These are phyloP conservation scores for Drosophila subsilvestris DNA, from an alignment of 2,888 invertebrate genomes.

Conservation along the genomic window DNA sequence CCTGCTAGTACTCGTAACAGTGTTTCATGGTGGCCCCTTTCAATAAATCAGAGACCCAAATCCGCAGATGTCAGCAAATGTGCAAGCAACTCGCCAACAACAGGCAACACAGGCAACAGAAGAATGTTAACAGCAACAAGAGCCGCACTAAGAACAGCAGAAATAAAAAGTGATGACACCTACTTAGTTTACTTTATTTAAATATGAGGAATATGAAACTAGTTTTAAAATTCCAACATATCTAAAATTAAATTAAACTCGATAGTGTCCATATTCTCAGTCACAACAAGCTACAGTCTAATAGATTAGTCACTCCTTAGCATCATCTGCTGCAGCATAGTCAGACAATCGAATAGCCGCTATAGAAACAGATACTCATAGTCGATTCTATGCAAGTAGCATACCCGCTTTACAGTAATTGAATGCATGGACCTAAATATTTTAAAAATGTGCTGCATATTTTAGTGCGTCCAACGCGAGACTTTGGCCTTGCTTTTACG, in stretches of 20 bases:
- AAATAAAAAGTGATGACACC: background rate
- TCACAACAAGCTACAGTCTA: no score
- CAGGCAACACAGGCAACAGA: constrained; percentile 2
- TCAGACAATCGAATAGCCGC: no score
- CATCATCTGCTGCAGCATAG: no score
- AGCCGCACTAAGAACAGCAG: background rate
- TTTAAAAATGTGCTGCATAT: constrained; percentile 12
- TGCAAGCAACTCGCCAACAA: constrained; percentile 51
- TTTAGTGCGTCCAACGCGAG: constrained; percentile 54
- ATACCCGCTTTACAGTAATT: background rate
- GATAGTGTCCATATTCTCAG: no score
- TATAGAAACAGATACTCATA: no score
- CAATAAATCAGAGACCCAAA: constrained; percentile 47
- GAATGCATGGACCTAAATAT: background rate
- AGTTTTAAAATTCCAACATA: no score
- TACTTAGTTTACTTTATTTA: no score
- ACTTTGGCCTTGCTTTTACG: constrained; percentile 25
- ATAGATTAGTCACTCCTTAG: no score
- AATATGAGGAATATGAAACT: no score
- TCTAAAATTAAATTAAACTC: no score
- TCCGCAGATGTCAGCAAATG: constrained; percentile 32
- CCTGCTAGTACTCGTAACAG: background rate
- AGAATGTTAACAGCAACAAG: no score
- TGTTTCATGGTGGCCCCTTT: constrained; percentile 8
- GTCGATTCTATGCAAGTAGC: background rate